Conservation (phyloP, 2,888 invertebrate species). For the Plemyria rubiginata region DNA sequence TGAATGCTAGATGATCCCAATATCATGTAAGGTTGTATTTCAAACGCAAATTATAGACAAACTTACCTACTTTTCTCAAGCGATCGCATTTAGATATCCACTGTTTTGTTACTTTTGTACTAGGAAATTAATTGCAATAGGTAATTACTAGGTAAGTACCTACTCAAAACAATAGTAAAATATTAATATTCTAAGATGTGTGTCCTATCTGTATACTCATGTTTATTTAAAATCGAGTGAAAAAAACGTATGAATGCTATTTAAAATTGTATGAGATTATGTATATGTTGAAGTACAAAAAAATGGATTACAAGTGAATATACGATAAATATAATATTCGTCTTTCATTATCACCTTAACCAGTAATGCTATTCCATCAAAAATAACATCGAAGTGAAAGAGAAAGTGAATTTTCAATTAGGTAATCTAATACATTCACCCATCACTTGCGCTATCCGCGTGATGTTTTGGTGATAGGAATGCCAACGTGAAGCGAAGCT, state of each 20-base stretch:
- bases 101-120: neutral
- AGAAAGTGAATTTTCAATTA: too few species aligned
- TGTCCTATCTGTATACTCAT: too few species aligned
- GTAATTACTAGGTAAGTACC: too few species aligned
- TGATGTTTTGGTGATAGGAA: too few species aligned
- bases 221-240: conserved; percentile 35
- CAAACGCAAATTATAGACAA: neutral
- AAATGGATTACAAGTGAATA: conserved; percentile 72
- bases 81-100: conserved; percentile 20
- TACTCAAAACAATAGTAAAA: too few species aligned
- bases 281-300: conserved; percentile 77
- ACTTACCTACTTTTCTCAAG: conserved; percentile 1
- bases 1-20: too few species aligned
- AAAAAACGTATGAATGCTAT: conserved; percentile 68
- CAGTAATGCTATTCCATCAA: neutral
- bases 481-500: too few species aligned
- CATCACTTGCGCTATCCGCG: too few species aligned
- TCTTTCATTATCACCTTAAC: conserved; percentile 61
- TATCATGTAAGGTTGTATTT: too few species aligned
- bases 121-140: neutral
- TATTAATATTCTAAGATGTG: neutral
- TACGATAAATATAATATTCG: conserved; percentile 63
- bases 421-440: too few species aligned
- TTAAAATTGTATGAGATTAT: conserved; percentile 79
- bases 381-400: too few species aligned